These are phyloP conservation scores for Phataginus tricuspis DNA, from an alignment of 2,797 vertebrate species.

Conservation along the genomic window DNA sequence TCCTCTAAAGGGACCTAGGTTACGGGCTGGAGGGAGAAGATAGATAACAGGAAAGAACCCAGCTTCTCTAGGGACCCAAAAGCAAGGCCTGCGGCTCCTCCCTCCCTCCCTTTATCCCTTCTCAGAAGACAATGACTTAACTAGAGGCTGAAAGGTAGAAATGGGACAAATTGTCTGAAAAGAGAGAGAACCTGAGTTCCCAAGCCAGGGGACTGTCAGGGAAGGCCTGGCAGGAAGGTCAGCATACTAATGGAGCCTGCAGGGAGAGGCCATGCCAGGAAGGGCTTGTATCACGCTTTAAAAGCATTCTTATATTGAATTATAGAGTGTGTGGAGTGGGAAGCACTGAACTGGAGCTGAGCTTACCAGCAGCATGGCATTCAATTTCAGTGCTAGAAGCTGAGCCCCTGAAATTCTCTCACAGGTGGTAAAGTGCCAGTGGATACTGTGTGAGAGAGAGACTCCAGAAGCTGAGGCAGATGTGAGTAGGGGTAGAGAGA, in stretches of 20 bases:
- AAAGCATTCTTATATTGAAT: neutral
- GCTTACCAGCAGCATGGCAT: neutral
- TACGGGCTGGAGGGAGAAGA: conserved; percentile 46
- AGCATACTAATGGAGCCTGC: neutral
- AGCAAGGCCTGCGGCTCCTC: neutral
- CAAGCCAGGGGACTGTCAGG: neutral
- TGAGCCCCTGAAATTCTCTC: neutral
- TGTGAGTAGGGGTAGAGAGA: neutral
- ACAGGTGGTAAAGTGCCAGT: neutral
- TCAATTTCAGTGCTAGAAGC: conserved; percentile 13
- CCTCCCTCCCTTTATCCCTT: neutral
- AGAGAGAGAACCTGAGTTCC: neutral
- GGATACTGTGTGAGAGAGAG: neutral
- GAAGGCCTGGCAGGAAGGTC: neutral
- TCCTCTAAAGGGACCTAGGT: conserved; percentile 45
- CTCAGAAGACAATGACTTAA: neutral
- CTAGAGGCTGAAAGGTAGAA: neutral
- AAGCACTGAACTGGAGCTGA: neutral
- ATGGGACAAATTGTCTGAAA: neutral
- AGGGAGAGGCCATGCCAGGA: neutral
- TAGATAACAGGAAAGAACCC: conserved; percentile 62
- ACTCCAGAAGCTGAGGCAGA: neutral
- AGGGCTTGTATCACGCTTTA: neutral
- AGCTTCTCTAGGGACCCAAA: conserved; percentile 32
- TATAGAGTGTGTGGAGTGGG: neutral